phyloP scores from a whole-genome alignment of 2,113 vertebrate species.

The Sinocyclocheilus anshuiensis region DNA sequence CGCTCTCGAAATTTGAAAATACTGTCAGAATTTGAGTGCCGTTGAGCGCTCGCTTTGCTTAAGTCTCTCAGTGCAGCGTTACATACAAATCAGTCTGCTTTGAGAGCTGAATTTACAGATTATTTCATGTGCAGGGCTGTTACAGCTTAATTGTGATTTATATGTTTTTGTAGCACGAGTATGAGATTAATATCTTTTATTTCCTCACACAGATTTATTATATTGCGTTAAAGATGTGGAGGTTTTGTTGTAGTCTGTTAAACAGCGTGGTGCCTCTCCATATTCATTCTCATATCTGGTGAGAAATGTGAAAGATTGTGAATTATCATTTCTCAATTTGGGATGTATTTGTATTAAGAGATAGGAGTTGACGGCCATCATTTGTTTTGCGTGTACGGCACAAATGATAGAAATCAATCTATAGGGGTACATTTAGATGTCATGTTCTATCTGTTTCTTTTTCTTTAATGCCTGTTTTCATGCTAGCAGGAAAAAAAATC shows the following conservation, averaged over 20 bases:
- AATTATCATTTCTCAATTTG: conserved; percentile 16
- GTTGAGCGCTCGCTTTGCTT: conserved; percentile 6
- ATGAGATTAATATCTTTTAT: background rate
- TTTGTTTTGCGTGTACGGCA: background rate
- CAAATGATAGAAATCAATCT: conserved; percentile 26
- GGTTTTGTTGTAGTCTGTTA: conserved; percentile 15
- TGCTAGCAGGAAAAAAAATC: background rate
- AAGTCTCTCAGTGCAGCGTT: conserved; percentile 3
- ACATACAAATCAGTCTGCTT: conserved; percentile 20
- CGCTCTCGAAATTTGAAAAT: conserved; percentile 29
- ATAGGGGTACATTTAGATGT: background rate
- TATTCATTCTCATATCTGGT: conserved; percentile 58
- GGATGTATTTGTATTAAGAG: conserved; percentile 4
- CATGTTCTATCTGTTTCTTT: background rate
- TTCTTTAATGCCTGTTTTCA: background rate
- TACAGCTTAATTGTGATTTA: conserved; percentile 17
- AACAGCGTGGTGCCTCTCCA: conserved; percentile 36
- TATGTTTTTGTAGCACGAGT: conserved; percentile 40
- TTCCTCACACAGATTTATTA: conserved; percentile 7
- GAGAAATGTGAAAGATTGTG: conserved; percentile 22
- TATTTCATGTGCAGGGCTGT: conserved; percentile 1
- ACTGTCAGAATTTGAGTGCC: conserved; percentile 25
- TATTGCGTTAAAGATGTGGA: conserved; percentile 30
- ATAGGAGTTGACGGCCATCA: conserved; percentile 5
- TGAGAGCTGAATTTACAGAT: conserved; percentile 7